Conservation (phyloP, 2,113 vertebrate species). For the Circaetus gallicus region DNA sequence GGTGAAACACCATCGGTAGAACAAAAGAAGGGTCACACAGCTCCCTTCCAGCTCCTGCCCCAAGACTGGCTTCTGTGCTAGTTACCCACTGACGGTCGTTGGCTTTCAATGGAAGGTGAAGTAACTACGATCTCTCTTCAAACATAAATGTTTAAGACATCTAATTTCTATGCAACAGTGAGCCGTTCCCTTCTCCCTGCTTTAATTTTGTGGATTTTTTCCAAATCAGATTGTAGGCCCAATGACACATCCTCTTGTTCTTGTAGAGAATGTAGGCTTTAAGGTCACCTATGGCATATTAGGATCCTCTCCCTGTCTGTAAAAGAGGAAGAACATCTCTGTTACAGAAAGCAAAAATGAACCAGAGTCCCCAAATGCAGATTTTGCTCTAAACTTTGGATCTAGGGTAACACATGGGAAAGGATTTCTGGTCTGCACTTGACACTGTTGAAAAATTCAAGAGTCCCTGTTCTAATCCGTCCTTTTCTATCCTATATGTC, state of each 20-base stretch:
- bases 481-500: background rate
- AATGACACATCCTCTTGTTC: background rate
- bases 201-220: background rate
- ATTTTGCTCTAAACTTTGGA: background rate
- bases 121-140: background rate
- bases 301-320: background rate
- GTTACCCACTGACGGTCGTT: accelerated
- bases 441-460: background rate
- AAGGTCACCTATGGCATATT: background rate
- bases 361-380: background rate
- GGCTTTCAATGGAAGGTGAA: background rate
- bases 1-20: background rate
- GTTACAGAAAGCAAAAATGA: background rate
- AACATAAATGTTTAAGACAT: background rate
- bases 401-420: background rate
- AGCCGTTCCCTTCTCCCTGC: background rate
- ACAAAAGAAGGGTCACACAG: background rate
- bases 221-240: background rate
- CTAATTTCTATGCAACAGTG: background rate
- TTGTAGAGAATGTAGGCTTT: background rate
- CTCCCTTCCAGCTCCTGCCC: background rate
- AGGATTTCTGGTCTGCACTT: background rate
- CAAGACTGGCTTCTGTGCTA: background rate
- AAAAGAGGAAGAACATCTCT: background rate
- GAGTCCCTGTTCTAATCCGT: background rate